These are phyloP conservation scores for Machimus rusticus DNA, from an alignment of 2,888 invertebrate genomes.

Conservation along the genomic window DNA sequence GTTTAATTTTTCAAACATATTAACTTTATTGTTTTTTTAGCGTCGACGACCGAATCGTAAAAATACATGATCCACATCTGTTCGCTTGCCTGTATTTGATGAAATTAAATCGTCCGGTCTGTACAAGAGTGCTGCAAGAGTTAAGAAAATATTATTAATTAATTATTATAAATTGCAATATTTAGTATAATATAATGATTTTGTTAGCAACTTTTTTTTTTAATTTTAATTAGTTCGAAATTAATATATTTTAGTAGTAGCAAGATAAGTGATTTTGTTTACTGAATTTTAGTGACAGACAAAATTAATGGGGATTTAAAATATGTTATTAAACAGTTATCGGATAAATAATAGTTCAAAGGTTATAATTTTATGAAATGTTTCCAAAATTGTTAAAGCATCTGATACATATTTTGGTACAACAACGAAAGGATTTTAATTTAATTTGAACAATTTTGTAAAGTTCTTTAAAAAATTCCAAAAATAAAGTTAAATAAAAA, in stretches of 20 bases:
- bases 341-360: no score
- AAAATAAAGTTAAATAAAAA: no score
- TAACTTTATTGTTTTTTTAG: slow-evolving; percentile 61
- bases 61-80: slow-evolving; percentile 90
- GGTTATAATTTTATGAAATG: no score
- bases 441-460: no score
- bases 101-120: slow-evolving; percentile 58
- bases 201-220: neutral
- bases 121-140: slow-evolving; percentile 56
- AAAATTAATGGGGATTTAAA: no score
- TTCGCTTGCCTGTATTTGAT: slow-evolving; percentile 76
- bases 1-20: slow-evolving; percentile 4
- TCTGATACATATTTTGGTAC: no score
- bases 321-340: no score
- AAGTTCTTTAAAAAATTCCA: no score
- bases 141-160: neutral
- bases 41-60: slow-evolving; percentile 86
- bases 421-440: no score
- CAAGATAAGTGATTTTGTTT: neutral
- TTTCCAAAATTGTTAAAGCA: no score
- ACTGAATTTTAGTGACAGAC: no score
- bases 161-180: neutral
- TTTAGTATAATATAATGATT: neutral
- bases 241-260: neutral
- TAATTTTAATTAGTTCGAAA: neutral